These are phyloP conservation scores for Pteropus rufus DNA, from an alignment of 2,797 vertebrate species.

Conservation along the genomic window DNA sequence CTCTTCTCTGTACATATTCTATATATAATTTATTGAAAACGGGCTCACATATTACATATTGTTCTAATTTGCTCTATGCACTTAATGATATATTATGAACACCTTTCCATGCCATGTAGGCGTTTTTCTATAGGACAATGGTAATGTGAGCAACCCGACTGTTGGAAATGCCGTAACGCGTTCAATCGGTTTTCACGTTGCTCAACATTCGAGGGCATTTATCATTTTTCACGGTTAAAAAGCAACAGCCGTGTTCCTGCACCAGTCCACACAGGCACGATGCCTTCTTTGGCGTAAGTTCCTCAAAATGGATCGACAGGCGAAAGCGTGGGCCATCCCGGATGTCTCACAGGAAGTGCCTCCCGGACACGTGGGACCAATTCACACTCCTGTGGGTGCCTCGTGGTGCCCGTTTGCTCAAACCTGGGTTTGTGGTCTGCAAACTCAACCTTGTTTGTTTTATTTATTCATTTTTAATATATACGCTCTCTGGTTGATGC, in stretches of 20 bases:
- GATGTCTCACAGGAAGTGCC: too few species aligned
- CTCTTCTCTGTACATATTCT: background rate
- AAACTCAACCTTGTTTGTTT: background rate
- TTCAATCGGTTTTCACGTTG: background rate
- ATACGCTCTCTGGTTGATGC: background rate
- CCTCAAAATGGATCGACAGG: background rate
- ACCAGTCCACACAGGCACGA: accelerated
- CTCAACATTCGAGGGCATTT: background rate
- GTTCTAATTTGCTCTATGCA: background rate
- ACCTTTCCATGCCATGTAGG: background rate
- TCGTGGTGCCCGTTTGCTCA: background rate
- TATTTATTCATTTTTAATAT: background rate
- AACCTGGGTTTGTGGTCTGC: background rate
- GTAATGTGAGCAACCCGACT: background rate
- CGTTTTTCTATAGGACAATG: background rate
- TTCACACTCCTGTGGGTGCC: background rate
- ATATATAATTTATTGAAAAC: background rate
- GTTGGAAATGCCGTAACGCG: background rate
- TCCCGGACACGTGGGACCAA: background rate
- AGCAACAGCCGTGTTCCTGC: background rate
- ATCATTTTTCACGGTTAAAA: background rate
- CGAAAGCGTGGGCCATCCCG: accelerated
- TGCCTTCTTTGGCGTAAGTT: background rate
- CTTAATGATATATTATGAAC: background rate
- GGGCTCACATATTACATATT: background rate